Percentiles rank a stretch among this genome's conserved stretches.
Conservation (phyloP, 2,113 vertebrate species). For the Sorex fumeus region DNA sequence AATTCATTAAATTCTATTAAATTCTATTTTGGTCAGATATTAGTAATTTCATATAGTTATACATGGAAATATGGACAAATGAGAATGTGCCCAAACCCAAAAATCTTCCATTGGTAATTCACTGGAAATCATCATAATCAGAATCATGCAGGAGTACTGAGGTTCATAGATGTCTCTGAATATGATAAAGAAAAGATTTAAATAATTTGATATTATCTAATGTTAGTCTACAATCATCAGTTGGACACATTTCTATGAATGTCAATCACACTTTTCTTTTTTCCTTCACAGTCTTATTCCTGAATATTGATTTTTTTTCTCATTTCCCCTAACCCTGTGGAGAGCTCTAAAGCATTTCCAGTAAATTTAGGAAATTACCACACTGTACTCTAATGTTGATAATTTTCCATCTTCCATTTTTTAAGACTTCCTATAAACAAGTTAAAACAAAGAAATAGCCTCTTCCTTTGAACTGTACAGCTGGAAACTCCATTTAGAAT, state of each 20-base stretch:
- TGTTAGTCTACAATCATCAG: not conserved
- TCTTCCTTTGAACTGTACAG: constrained; percentile 70
- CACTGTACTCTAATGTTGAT: not conserved
- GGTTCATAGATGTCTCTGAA: constrained; percentile 10
- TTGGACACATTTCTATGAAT: constrained; percentile 5
- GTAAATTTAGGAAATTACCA: constrained; percentile 39
- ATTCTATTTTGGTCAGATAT: not conserved
- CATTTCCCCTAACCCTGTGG: not conserved
- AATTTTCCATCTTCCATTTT: constrained; percentile 27
- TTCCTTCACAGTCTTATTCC: not conserved
- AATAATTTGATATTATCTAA: constrained; percentile 38
- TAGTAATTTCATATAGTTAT: constrained; percentile 19
- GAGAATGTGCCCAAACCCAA: constrained; percentile 8
- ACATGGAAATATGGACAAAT: not conserved
- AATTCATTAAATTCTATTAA: too few species aligned
- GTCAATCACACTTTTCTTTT: not conserved
- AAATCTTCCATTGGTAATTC: constrained; percentile 49
- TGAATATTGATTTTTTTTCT: constrained; percentile 10
- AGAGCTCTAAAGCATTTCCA: not conserved
- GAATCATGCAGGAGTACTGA: not conserved
- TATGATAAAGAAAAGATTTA: constrained; percentile 27
- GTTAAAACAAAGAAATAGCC: constrained; percentile 70
- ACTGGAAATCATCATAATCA: constrained; percentile 13
- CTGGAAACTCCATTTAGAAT: constrained; percentile 70
- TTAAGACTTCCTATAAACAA: constrained; percentile 57